Percentiles rank a stretch among this genome's conserved stretches.
Evolutionary conservation across 2,888 invertebrate genomes (phyloP).

Genomic region (Smittia sp.): DNA sequence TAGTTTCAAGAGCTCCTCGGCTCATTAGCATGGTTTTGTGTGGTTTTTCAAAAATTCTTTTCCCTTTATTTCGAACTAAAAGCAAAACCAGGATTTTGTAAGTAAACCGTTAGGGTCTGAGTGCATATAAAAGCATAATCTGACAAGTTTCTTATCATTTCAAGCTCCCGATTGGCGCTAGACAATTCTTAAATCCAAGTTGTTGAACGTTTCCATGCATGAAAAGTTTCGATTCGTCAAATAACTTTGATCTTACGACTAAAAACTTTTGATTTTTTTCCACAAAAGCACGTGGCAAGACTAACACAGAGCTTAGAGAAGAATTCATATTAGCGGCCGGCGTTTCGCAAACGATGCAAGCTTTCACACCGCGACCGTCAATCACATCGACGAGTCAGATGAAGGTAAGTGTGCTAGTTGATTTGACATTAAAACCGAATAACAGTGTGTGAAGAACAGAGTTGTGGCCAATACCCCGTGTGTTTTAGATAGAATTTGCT

Average conservation of each 20-base stretch:
- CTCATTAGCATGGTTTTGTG: background rate
- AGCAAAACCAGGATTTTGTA: conserved; percentile 39
- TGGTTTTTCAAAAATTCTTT: background rate
- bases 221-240: background rate
- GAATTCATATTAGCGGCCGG: conserved; percentile 98
- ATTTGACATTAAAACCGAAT: background rate
- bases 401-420: conserved; percentile 37
- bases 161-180: conserved; percentile 28
- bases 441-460: conserved; percentile 23
- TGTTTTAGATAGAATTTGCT: background rate
- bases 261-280: background rate
- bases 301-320: conserved; percentile 99
- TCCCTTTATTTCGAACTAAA: background rate
- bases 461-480: background rate
- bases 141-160: background rate
- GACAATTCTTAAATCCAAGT: background rate
- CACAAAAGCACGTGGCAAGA: conserved; percentile 60
- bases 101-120: background rate
- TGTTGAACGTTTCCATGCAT: background rate
- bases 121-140: conserved; percentile 5
- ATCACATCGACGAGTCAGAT: conserved; percentile 67
- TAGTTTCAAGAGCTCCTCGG: background rate
- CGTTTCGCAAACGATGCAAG: conserved; percentile 97
- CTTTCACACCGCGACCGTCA: conserved; percentile 93
- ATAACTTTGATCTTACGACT: background rate